Base-by-base conservation (phyloP, 2,888 invertebrate genomes). In the Drosophila hamatofila region DNA sequence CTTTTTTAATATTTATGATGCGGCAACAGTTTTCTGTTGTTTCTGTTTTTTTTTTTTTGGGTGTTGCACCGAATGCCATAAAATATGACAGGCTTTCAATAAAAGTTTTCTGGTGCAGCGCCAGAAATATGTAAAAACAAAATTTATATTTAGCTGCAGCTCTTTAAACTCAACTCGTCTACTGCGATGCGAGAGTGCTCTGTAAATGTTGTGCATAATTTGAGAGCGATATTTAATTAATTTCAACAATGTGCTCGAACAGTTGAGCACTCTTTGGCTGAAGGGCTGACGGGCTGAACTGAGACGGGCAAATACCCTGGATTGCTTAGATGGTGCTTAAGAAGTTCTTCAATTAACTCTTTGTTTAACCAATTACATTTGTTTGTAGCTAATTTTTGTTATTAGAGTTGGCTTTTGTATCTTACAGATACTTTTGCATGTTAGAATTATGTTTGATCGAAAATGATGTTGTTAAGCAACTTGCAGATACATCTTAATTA, bases 71-170 rank as follows among this genome's bases (percentile, higher is more conserved):
- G 51, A 54, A 51, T 61, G 55, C 68, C 57, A 72, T 81, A 81
- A 81, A 87, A 81, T 87, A 75, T 84, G 84, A 76, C 73, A 63
- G 82, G 66, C 63, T 69, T 68, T 75, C 68, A 54, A 67, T 69
- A 57, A 72, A 85, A 25, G 37, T 82, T 79, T 52, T 64, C 23
- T 51, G 59, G 33, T 39, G 54, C 44, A 52, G 23, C 18, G 44
- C 41, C 55, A 41, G 16, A 58, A 54, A 35, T 14, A 5, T 25
- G 3, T 46, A 58, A 56, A 49, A 11, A 7, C 25, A 7, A 25
- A 54, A 54, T 39, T 21, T 52, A 65, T 56, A 65, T 61, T 58
- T 11, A 57, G 33, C 37, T 18, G 42, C 61, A 59, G 42, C 42
- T 25, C 46, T 62, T 62, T 33, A 57, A 67, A 25, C 23, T 57